phyloP scores from a whole-genome alignment of 1,140 invertebrate genomes.

The Monochamus saltuarius region DNA sequence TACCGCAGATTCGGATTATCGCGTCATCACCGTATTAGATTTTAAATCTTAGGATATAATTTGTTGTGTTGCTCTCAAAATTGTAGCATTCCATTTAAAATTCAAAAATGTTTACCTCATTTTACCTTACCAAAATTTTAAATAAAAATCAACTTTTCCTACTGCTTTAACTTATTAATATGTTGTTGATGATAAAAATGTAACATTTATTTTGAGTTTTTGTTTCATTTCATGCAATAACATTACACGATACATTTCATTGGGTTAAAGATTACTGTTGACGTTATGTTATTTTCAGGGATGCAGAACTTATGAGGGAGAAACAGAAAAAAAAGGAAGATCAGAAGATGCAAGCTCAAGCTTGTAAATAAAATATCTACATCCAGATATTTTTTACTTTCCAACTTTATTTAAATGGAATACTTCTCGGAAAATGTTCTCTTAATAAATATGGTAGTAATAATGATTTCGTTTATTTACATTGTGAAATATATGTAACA shows the following conservation, averaged over 20 bases:
- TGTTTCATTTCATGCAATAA: background rate
- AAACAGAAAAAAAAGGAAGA: slow-evolving; percentile 15
- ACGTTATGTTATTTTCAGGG: slow-evolving; percentile 12
- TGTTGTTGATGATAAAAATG: no score
- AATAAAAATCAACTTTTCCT: no score
- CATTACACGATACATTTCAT: no score
- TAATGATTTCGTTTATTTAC: slow-evolving; percentile 2
- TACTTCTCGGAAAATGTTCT: slow-evolving; percentile 2
- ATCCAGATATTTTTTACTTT: background rate
- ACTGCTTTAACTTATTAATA: no score
- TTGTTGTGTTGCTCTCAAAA: no score
- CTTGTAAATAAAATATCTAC: slow-evolving; percentile 10
- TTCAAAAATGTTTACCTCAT: no score
- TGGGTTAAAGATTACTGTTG: background rate
- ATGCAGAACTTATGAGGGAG: slow-evolving; percentile 19
- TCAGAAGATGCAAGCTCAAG: background rate
- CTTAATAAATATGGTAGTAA: slow-evolving; percentile 2
- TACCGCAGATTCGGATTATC: no score
- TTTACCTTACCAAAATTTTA: no score
- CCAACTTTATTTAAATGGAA: slow-evolving; percentile 1
- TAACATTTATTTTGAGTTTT: background rate
- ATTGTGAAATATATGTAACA: background rate
- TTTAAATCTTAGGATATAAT: no score
- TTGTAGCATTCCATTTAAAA: no score
- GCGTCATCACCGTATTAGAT: no score